Evolutionary conservation across 1,140 invertebrate genomes (phyloP).

Genomic region (Ooceraea biroi): DNA sequence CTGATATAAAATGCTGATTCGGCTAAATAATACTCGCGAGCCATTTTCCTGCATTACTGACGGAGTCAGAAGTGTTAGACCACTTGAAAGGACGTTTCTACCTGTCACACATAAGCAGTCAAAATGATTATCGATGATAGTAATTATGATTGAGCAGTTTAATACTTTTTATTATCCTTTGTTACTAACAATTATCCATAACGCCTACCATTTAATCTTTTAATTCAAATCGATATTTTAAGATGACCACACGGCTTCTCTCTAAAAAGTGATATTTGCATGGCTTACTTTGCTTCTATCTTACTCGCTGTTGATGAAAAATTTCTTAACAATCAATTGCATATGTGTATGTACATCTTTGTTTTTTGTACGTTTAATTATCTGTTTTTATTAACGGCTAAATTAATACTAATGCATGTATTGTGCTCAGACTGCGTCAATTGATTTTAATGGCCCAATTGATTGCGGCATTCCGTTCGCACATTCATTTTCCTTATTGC

Average conservation of each 20-base stretch:
- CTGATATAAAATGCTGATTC: slow-evolving; percentile 21
- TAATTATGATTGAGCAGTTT: not conserved
- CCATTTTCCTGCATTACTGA: not conserved
- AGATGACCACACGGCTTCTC: not conserved
- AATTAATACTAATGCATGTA: not conserved
- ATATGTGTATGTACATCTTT: slow-evolving; percentile 16
- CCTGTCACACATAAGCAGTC: not conserved
- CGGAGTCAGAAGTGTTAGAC: not conserved
- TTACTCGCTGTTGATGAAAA: slow-evolving; percentile 28
- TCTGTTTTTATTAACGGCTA: not conserved
- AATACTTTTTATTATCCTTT: not conserved
- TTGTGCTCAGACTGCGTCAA: not conserved
- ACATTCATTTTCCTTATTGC: not conserved
- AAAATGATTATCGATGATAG: slow-evolving; percentile 10
- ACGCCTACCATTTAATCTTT: no score
- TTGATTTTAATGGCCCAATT: slow-evolving; percentile 32
- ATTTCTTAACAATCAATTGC: slow-evolving; percentile 39
- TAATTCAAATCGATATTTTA: no score
- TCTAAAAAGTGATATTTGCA: slow-evolving; percentile 43
- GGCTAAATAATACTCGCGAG: slow-evolving; percentile 12
- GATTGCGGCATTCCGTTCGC: slow-evolving; percentile 9
- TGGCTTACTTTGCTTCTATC: slow-evolving; percentile 70
- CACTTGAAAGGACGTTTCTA: not conserved
- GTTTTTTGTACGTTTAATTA: not conserved
- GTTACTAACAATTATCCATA: not conserved